A percentile compares a stretch with the other conserved stretches of the same genome.
Evolutionary conservation across 2,113 vertebrate species (phyloP).

Genomic region (Oryzias curvinotus): DNA sequence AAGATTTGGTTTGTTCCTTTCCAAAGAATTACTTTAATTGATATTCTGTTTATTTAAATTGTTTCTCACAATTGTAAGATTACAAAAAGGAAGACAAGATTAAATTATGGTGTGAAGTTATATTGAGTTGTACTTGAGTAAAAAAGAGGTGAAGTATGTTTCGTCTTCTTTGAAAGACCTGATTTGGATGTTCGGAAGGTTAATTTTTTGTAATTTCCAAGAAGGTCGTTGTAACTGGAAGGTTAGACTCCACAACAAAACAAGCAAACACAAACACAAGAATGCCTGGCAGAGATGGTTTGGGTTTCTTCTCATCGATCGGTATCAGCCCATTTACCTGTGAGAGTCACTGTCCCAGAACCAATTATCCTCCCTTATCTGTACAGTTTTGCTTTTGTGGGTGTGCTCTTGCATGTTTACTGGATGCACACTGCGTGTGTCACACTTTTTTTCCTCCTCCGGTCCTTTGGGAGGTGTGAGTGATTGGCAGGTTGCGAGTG

Average conservation of each 20-base stretch:
- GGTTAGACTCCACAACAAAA: neutral
- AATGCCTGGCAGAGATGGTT: constrained; percentile 33
- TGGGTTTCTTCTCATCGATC: constrained; percentile 52
- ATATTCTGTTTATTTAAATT: constrained; percentile 6
- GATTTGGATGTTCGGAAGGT: neutral
- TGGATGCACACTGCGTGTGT: constrained; percentile 14
- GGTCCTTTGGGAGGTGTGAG: constrained; percentile 56
- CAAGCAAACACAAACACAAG: constrained; percentile 19
- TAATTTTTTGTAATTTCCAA: neutral
- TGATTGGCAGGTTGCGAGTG: constrained; percentile 63
- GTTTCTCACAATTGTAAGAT: constrained; percentile 49
- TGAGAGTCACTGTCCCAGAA: constrained; percentile 59
- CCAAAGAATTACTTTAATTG: neutral
- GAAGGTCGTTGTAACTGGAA: neutral
- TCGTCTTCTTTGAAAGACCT: neutral
- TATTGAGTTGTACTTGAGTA: no score
- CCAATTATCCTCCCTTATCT: constrained; percentile 65
- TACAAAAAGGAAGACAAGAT: constrained; percentile 28
- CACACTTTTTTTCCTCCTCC: constrained; percentile 16
- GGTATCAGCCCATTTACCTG: constrained; percentile 60
- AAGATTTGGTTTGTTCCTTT: constrained; percentile 25
- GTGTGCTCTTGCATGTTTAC: constrained; percentile 13
- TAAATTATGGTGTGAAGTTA: no score
- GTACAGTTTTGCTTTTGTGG: constrained; percentile 27
- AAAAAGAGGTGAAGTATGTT: no score